Percentiles rank a stretch among this genome's conserved stretches.
Evolutionary conservation across 2,797 vertebrate genomes (phyloP).

Genomic region (Momotus momota): DNA sequence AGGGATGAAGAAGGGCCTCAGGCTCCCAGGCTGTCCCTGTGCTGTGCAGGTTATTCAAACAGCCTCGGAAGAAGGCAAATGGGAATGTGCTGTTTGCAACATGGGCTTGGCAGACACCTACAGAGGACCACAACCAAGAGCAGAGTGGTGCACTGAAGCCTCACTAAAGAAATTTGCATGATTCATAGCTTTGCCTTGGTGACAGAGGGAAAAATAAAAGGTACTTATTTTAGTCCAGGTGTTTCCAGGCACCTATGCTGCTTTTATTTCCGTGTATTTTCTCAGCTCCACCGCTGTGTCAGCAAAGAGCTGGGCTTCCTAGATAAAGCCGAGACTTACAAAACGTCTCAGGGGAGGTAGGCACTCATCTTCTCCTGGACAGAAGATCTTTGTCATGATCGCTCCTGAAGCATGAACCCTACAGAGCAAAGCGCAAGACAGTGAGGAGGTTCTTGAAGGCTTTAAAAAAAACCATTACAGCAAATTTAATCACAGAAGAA

Average conservation of each 20-base stretch:
- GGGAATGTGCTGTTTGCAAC: background rate
- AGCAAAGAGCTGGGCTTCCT: background rate
- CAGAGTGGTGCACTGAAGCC: background rate
- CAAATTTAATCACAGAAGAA: background rate
- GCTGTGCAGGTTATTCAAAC: background rate
- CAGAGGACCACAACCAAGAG: background rate
- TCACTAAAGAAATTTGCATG: background rate
- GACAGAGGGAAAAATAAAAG: background rate
- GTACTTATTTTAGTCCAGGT: background rate
- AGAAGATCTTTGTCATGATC: background rate
- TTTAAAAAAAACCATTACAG: background rate
- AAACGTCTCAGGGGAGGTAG: background rate
- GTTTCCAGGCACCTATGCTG: background rate
- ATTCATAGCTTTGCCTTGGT: background rate
- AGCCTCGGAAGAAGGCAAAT: background rate
- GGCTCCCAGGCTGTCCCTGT: background rate
- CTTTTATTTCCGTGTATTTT: background rate
- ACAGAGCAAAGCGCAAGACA: background rate
- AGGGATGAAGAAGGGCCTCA: background rate
- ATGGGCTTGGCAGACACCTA: background rate
- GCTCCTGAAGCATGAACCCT: background rate
- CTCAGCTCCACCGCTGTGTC: background rate
- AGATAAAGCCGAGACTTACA: background rate
- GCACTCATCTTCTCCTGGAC: background rate
- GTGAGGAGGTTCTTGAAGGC: background rate